These are phyloP conservation scores for Labeo calbasu DNA, from an alignment of 2,797 vertebrate genomes.

Conservation along the genomic window DNA sequence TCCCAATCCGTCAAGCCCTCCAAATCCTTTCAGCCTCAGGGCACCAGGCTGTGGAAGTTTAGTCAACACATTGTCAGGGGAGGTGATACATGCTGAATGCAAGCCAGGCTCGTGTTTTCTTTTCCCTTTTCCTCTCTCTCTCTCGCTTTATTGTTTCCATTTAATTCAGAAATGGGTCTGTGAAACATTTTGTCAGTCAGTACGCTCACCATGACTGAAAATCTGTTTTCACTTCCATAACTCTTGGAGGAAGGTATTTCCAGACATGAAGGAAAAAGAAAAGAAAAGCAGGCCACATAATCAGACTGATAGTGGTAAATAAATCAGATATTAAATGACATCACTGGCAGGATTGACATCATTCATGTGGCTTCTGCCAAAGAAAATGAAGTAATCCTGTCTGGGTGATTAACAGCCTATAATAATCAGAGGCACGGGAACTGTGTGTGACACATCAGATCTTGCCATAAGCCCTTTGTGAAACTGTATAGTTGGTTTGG, in stretches of 20 bases:
- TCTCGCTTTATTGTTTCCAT: constrained; percentile 13
- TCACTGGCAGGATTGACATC: constrained; percentile 58
- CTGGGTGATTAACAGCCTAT: constrained; percentile 58
- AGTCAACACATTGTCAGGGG: constrained; percentile 50
- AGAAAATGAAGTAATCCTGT: constrained; percentile 61
- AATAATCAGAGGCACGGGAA: constrained; percentile 46
- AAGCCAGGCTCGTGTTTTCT: constrained; percentile 31
- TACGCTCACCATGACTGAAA: constrained; percentile 18
- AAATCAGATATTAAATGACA: constrained; percentile 58
- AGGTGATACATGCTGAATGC: constrained; percentile 15
- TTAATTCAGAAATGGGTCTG: constrained; percentile 24
- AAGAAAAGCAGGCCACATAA: constrained; percentile 54
- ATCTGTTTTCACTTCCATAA: constrained; percentile 48
- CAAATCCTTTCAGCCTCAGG: constrained; percentile 44
- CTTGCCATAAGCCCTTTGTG: constrained; percentile 25
- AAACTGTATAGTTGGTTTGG: constrained; percentile 1
- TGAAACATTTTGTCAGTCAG: constrained; percentile 24
- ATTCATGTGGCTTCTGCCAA: constrained; percentile 58
- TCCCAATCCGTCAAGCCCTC: constrained; percentile 39
- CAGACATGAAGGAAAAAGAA: constrained; percentile 50
- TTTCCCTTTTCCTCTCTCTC: background rate
- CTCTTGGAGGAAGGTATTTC: constrained; percentile 37
- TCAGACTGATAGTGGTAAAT: constrained; percentile 56
- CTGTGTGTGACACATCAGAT: constrained; percentile 50
- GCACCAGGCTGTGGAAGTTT: constrained; percentile 45